Evolutionary conservation across 2,888 invertebrate genomes (phyloP), one percentile per base, ranked within the genome.

Genomic region (Patella pellucida): DNA sequence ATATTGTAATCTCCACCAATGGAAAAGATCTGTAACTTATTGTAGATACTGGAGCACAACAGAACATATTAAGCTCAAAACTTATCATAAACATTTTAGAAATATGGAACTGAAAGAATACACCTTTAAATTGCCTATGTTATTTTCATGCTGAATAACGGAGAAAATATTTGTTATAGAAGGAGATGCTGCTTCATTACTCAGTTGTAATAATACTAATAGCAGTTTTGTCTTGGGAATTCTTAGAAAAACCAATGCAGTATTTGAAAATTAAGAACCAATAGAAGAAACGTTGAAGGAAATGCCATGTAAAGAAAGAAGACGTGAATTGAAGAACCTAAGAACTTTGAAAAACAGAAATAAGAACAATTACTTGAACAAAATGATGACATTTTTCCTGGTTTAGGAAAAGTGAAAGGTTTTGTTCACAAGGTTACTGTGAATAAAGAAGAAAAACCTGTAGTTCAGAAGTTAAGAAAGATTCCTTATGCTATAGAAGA

Each of bases 351-450:
- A 56, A 15, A 14, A 16, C 2, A 54, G 5, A 54, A 2, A 12
- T 56, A 16, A 16, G 19, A 56, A n/a, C n/a, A 56, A 0, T 16
- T 56, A 56, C 56, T 56, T 15, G 19, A 16, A 56, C 16, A 56
- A 56, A 16, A 15, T 56, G 56, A 56, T n/a, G 56, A 56, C 16
- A 56, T n/a, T 56, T 16, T 56, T 56, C 19, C 0, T n/a, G 56
- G 56, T 56, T 56, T 56, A 56, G 56, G 56, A 56, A 56, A 56
- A 56, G 56, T 56, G 16, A 19, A 56, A n/a, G n/a, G 56, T n/a
- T 56, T 56, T 56, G 56, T 56, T 14, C 14, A 56, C 19, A 56
- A 56, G 19, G 56, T 7, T 15, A 56, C n/a, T 56, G 16, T 56
- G n/a, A 56, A 56, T 19, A 56, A 56, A 56, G 56, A 56, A n/a